phyloP scores from a whole-genome alignment of 2,113 vertebrate species.

The Engraulis encrasicolus region DNA sequence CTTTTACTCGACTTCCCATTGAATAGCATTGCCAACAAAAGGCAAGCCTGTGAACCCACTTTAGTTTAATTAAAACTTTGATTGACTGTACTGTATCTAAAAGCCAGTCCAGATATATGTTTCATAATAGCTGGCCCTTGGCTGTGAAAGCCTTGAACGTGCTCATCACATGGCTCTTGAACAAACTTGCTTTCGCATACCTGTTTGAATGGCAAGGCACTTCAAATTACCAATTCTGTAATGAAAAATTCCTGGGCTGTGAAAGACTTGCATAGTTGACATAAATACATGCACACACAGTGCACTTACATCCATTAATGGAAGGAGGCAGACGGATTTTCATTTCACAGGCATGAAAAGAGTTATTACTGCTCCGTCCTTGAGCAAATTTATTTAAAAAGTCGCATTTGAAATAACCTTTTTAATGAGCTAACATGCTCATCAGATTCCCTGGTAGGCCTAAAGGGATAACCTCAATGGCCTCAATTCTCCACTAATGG shows the following conservation, averaged over 20 bases:
- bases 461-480: not conserved
- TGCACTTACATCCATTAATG: not conserved
- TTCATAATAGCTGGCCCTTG: no score
- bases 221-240: not conserved
- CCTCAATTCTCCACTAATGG: not conserved
- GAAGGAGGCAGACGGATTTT: not conserved
- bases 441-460: not conserved
- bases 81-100: no score
- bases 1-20: not conserved
- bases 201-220: not conserved
- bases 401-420: not conserved
- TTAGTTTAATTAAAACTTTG: not conserved
- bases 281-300: not conserved
- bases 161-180: not conserved
- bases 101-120: no score
- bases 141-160: not conserved
- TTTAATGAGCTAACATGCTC: not conserved
- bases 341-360: not conserved
- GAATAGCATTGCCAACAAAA: not conserved
- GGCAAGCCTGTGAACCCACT: not conserved
- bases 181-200: not conserved
- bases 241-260: not conserved
- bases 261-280: not conserved
- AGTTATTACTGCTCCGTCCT: not conserved
- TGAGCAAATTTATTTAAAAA: not conserved